These are phyloP conservation scores for Agriopis leucophaearia DNA, from an alignment of 2,888 invertebrate genomes.

Conservation along the genomic window DNA sequence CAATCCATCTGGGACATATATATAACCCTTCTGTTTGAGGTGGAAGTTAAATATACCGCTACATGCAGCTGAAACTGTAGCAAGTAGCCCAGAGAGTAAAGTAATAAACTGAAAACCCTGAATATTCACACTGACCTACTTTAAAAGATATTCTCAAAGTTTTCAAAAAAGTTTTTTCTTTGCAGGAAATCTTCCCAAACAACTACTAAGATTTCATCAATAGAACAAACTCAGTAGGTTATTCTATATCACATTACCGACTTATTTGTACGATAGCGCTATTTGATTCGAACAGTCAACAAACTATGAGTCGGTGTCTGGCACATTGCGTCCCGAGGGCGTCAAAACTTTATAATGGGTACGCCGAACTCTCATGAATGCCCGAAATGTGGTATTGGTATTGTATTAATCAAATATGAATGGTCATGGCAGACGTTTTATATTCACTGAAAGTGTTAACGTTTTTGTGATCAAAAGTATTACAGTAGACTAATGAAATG, in stretches of 20 bases:
- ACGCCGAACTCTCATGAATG: conserved; percentile 2
- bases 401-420: conserved; percentile 8
- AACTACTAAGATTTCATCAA: conserved; percentile 2
- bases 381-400: conserved; percentile 7
- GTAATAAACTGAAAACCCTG: not conserved
- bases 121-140: not conserved
- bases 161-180: not conserved
- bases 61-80: too few relatives aligned
- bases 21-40: too few relatives aligned
- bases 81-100: too few relatives aligned
- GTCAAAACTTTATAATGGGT: conserved; percentile 19
- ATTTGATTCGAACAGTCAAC: conserved; percentile 8
- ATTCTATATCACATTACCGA: conserved; percentile 10
- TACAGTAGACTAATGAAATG: too few relatives aligned
- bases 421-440: conserved; percentile 5
- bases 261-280: conserved; percentile 3
- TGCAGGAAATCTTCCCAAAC: not conserved
- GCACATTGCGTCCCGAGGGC: not conserved
- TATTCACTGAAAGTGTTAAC: not conserved
- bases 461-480: too few relatives aligned
- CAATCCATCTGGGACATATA: too few relatives aligned
- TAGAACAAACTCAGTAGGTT: not conserved
- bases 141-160: not conserved
- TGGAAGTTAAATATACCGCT: too few relatives aligned
- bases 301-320: conserved; percentile 19